These are phyloP conservation scores for Otus scops DNA, from an alignment of 2,797 vertebrate genomes.

Conservation along the genomic window DNA sequence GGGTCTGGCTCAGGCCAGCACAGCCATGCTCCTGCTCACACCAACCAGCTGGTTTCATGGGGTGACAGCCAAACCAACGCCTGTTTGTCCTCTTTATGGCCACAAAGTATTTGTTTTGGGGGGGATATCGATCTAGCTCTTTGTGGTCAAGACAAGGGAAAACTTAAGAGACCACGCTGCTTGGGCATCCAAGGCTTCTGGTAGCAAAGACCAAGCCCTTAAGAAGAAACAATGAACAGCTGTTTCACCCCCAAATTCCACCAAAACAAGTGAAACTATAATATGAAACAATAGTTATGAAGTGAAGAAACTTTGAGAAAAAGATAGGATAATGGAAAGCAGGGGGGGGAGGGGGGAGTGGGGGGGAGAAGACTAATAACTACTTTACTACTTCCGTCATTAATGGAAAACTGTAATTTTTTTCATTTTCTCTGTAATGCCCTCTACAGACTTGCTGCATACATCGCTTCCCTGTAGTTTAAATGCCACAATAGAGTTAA, in stretches of 20 bases:
- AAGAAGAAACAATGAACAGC: not conserved
- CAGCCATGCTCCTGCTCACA: not conserved
- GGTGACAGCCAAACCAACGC: not conserved
- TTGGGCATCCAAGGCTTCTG: rapidly evolving
- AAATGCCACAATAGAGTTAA: not conserved
- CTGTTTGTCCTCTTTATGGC: not conserved
- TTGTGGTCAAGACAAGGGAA: not conserved
- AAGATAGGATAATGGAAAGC: not conserved
- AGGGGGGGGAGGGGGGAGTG: too few relatives aligned
- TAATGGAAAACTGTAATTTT: not conserved
- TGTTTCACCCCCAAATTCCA: not conserved
- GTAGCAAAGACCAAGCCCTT: not conserved
- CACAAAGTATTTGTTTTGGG: not conserved
- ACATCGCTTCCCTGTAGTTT: not conserved
- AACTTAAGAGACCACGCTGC: not conserved
- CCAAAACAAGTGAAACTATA: not conserved
- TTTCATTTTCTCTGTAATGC: not conserved
- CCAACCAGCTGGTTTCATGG: not conserved
- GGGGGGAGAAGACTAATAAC: not conserved
- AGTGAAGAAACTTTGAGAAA: not conserved
- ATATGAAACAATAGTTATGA: not conserved
- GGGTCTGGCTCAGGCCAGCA: not conserved
- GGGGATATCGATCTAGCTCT: not conserved
- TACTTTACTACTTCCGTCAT: not conserved
- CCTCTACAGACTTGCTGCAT: not conserved